Evolutionary conservation across 2,888 invertebrate genomes (phyloP), one percentile per base, ranked within the genome.

Genomic region (Didymodactylos carnosus): DNA sequence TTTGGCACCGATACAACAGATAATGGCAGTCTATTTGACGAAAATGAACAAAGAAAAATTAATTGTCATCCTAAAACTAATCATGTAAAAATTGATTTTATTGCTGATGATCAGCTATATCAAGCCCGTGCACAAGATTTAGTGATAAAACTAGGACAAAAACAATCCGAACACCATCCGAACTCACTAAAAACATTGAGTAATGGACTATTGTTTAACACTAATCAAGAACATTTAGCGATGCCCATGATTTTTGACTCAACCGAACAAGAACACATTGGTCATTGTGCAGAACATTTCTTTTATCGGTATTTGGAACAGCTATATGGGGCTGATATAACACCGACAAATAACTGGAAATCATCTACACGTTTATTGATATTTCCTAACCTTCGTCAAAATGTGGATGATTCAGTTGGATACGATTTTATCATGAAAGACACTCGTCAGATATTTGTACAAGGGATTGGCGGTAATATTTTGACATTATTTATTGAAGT

Each of bases 401-500:
- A 40, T n/a, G 35, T 27, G 13, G 25, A 69, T 39, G 73, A 73
- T 73, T 46, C 43, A 13, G 13, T 69, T 23, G 73, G 73, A 10
- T 69, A 73, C 27, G 73, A 73, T 43, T 46, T 73, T 14, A 27
- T 14, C 2, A 29, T 73, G 39, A 19, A 40, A 5, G 73, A 73
- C 39, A 23, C 29, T 14, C 23, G 25, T 1, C 16, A 73, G 16
- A 5, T 23, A 13, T 73, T 73, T 73, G 39, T 39, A 5, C 1
- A 16, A 69, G 69, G 73, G 3, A 11, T 16, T 3, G 19, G 23
- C 2, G 25, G 46, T 16, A 41, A 29, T 19, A 29, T 69, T 13
- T 46, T 69, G 14, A 46, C 23, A 23, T 73, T 69, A 39, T 73
- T 35, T 49, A 29, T 73, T 46, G 73, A 73, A 43, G 73, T 73